Conservation (phyloP, 2,797 vertebrate species). For the Eospalax fontanierii region DNA sequence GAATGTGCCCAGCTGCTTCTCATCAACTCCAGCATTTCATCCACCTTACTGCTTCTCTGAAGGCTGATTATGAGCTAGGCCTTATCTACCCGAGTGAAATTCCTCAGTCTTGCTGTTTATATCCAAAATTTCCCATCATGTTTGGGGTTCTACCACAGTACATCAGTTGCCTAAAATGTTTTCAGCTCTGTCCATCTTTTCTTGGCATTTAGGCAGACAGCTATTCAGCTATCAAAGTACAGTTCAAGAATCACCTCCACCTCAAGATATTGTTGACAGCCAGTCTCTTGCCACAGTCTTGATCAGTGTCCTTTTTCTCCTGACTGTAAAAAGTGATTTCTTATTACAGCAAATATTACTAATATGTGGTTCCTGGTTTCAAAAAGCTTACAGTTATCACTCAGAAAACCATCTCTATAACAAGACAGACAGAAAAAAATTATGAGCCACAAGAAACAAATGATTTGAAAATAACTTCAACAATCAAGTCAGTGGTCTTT, state of each 20-base stretch:
- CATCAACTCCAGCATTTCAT: neutral
- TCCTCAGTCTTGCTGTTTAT: neutral
- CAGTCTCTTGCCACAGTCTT: neutral
- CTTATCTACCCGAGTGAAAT: neutral
- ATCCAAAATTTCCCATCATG: neutral
- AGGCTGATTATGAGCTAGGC: neutral
- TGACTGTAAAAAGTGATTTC: neutral
- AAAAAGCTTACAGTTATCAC: constrained; percentile 14
- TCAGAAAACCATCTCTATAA: neutral
- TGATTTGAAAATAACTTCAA: constrained; percentile 10
- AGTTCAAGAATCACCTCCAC: neutral
- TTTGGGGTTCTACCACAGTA: neutral
- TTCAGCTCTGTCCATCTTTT: neutral
- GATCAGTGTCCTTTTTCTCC: neutral
- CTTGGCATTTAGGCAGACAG: constrained; percentile 15
- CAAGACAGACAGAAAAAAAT: constrained; percentile 23
- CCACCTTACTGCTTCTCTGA: neutral
- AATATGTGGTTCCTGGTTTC: neutral
- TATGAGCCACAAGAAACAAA: constrained; percentile 5
- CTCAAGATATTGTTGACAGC: constrained; percentile 37
- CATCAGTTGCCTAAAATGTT: constrained; percentile 1
- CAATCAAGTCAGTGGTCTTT: neutral
- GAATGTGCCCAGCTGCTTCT: neutral
- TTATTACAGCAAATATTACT: constrained; percentile 25
- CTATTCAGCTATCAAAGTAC: constrained; percentile 16